Conservation (phyloP, 2,888 invertebrate genomes). For the Hermaeophaga mercurialis region DNA sequence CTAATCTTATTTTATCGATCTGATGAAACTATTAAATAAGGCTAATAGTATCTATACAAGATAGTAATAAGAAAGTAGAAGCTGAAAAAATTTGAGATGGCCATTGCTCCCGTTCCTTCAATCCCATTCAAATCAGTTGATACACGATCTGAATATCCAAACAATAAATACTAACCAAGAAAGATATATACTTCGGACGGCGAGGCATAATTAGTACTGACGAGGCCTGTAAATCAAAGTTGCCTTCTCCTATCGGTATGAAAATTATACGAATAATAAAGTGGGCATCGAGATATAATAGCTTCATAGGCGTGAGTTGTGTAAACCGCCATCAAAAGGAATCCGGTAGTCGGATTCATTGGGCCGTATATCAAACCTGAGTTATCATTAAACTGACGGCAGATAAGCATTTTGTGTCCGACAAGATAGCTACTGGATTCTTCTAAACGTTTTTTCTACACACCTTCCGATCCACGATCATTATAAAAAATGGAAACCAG, state of each 20-base stretch:
- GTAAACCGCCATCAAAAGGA: slow-evolving; percentile 40
- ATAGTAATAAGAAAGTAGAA: too few species aligned
- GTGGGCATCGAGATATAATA: slow-evolving; percentile 31
- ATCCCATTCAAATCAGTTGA: neutral
- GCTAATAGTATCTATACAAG: too few species aligned
- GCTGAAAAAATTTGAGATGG: too few species aligned
- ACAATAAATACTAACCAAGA: slow-evolving; percentile 15
- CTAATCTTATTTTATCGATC: too few species aligned
- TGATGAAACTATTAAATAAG: too few species aligned
- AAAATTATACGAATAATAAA: slow-evolving; percentile 32
- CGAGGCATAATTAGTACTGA: slow-evolving; percentile 26
- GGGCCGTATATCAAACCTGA: slow-evolving; percentile 32
- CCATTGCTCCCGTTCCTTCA: too few species aligned
- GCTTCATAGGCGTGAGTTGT: slow-evolving; percentile 31
- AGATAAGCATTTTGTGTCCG: slow-evolving; percentile 7
- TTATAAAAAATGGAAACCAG: too few species aligned
- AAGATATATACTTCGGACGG: slow-evolving; percentile 24
- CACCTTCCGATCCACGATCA: too few species aligned
- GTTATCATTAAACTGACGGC: slow-evolving; percentile 20
- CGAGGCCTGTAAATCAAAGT: slow-evolving; percentile 26
- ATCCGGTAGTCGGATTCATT: slow-evolving; percentile 48
- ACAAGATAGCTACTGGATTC: slow-evolving; percentile 10
- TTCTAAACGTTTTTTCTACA: slow-evolving; percentile 10
- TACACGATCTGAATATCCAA: slow-evolving; percentile 13
- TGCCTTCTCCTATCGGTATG: slow-evolving; percentile 24